Base-by-base conservation (phyloP, 1,140 invertebrate species). In the Sarcophaga peregrina region DNA sequence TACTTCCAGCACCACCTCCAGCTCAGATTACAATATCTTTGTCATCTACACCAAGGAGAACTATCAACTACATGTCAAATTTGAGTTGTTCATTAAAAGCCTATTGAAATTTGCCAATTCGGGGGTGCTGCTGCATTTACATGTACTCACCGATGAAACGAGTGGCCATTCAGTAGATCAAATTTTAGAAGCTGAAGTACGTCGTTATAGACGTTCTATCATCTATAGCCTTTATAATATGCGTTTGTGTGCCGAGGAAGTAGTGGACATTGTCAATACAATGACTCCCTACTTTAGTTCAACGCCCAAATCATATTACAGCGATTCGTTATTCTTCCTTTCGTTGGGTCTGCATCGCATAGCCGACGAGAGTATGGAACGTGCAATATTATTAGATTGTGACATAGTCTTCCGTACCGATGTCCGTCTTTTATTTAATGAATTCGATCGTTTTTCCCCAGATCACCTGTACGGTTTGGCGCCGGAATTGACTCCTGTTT, bases 271-370 rank as follows among this genome's bases (percentile, higher is more conserved):
- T 83, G 93, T 96, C 3, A 90, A 92, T 8, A 91, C 93, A 45
- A 93, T 97, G 93, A 94, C 94, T 80, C 93, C 93, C 17, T 93
- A 94, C 87, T 96, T 97, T 88, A 96, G 94, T 85, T 94, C 94
- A 58, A 93, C 94, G 85, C 94, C 94, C 81, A 95, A 95, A 83
- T 93, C 95, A 1, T 97, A 97, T 86, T 97, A 96, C 86, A 96
- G 95, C 81, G 95, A 96, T 91, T 93, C 95, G 1, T 89, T 97
- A 2, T 97, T 97, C 88, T 97, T 95, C 87, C 87, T 97, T 4
- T 97, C 96, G 0, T 91, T 96, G 8, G 95, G 94, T 5, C 88
- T 97, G 15, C 94, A 96, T 90, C 91, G 93, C 85, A 93, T 97
- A 73, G 93, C 95, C 20, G 93, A 94, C 8, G 86, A 86, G 0